Evolutionary conservation across 2,888 invertebrate species (phyloP), one percentile per base, ranked within the genome.

Genomic region (Napeogenes inachia): DNA sequence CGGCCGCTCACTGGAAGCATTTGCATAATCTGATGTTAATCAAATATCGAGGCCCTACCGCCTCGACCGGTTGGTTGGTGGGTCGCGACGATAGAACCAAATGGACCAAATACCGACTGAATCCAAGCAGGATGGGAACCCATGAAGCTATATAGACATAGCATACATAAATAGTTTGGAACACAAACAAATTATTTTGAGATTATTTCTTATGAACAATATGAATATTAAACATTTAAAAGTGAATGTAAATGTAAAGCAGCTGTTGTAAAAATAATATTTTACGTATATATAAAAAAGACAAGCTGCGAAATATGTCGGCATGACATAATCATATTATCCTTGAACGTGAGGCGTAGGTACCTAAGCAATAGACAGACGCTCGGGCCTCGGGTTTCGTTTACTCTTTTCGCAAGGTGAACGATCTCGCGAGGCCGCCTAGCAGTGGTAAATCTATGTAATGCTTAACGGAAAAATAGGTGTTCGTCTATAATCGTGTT

Each of bases 1-100:
- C 87, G 85, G 82, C 84, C 85, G 87, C 86, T 85, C 82, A 80
- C 79, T 83, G 83, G 85, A 74, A 77, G 82, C 82, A 89, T 90
- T 90, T 89, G 88, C 89, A 90, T 90, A 90, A 88, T 89, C 89
- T 87, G 90, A 90, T 90, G 87, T 83, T 89, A 89, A 89, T 89
- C 90, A 89, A 87, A 87, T 82, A 81, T 78, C 77, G 80, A 75
- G 76, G 80, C 76, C 77, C 78, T 74, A 76, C 80, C 78, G 75
- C 73, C 69, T 71, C 69, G 70, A 64, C 68, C 64, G 68, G 45
- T 70, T 68, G 64, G 71, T 69, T 73, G 72, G 70, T 70, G 58
- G 64, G 68, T 58, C 59, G 35, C 61, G 53, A 56, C 61, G 45
- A 38, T 47, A 57, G 59, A 58, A 57, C 59, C 59, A 56, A 38